Evolutionary conservation across 2,113 vertebrate species (phyloP).

Genomic region (Mystacornis crossleyi): DNA sequence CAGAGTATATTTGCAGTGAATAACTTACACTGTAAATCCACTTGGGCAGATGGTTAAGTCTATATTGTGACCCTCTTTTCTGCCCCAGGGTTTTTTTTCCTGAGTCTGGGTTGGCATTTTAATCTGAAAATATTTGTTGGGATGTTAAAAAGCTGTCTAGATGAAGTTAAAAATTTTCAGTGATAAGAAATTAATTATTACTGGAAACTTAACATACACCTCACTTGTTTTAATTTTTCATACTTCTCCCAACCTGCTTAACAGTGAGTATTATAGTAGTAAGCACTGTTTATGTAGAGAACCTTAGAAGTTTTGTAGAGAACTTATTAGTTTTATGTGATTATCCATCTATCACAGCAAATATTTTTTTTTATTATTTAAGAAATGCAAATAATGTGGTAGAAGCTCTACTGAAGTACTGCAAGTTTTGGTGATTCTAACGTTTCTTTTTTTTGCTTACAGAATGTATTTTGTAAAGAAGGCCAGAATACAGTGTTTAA

Average conservation of each 20-base stretch:
- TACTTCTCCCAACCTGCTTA: not conserved
- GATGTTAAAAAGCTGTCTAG: not conserved
- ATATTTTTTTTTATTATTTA: not conserved
- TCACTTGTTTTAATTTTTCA: not conserved
- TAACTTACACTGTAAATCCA: constrained; percentile 39
- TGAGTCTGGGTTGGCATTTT: not conserved
- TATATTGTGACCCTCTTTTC: not conserved
- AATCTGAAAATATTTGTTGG: not conserved
- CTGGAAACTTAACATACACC: not conserved
- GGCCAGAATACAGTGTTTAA: constrained; percentile 19
- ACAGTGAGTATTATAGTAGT: not conserved
- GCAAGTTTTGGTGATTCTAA: not conserved
- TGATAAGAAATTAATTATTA: not conserved
- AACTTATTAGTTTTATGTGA: not conserved
- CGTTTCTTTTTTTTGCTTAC: not conserved
- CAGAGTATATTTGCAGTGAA: constrained; percentile 20
- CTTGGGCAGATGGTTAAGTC: constrained; percentile 33
- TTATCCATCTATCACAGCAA: not conserved
- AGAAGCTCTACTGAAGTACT: not conserved
- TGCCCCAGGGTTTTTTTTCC: constrained; percentile 7
- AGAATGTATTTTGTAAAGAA: not conserved
- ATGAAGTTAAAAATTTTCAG: not conserved
- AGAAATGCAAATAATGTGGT: not conserved
- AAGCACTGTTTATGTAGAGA: not conserved
- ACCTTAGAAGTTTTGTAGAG: not conserved